phyloP scores from a whole-genome alignment of 2,113 vertebrate genomes.

The Aepyceros melampus region DNA sequence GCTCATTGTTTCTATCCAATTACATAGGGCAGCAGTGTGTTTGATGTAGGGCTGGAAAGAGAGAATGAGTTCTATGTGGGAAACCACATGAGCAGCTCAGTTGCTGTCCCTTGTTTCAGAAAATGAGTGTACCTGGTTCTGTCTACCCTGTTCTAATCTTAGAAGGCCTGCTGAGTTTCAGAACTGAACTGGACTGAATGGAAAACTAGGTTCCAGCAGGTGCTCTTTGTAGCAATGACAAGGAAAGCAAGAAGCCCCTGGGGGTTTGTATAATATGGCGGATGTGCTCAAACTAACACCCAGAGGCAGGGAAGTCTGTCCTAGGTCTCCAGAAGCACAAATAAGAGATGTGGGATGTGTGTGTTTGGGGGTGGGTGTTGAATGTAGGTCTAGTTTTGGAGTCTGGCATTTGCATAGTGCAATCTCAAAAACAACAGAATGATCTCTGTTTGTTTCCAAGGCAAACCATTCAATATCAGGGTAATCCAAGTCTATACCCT shows the following conservation, averaged over 20 bases:
- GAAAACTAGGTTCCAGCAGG: not conserved
- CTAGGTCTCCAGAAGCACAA: not conserved
- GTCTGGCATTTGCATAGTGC: not conserved
- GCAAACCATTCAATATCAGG: no score
- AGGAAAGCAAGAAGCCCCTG: not conserved
- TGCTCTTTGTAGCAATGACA: not conserved
- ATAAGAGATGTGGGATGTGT: not conserved
- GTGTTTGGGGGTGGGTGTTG: not conserved
- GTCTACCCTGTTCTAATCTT: not conserved
- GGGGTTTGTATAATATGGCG: not conserved
- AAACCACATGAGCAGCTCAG: not conserved
- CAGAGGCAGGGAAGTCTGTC: not conserved
- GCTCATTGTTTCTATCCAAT: not conserved
- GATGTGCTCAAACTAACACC: not conserved
- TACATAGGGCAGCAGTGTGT: not conserved
- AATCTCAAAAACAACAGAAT: no score
- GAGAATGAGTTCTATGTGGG: not conserved
- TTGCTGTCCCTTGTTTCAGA: not conserved
- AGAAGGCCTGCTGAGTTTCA: not conserved
- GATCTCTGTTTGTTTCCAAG: no score
- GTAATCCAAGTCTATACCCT: no score
- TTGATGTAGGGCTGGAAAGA: not conserved
- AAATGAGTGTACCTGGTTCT: not conserved
- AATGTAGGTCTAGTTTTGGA: not conserved
- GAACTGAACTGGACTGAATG: not conserved